Conservation (phyloP, 2,113 vertebrate genomes). For the Salvelinus sp. region DNA sequence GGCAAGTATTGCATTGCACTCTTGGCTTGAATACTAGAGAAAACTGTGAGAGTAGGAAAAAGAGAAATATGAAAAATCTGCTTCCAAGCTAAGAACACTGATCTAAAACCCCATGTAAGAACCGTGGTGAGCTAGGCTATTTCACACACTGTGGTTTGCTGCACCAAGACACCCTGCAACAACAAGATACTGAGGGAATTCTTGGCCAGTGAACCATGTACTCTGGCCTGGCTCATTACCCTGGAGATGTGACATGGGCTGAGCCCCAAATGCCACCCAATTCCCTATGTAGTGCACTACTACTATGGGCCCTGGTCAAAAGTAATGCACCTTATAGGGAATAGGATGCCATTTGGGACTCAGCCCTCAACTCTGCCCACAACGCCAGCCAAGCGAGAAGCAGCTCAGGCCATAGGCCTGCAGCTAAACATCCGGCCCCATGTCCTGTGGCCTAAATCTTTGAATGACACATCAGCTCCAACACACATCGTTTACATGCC, state of each 20-base stretch:
- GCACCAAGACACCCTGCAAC: constrained; percentile 7
- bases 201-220: constrained; percentile 44
- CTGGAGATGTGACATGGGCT: constrained; percentile 44
- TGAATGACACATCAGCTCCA: constrained; percentile 47
- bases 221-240: constrained; percentile 49
- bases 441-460: constrained; percentile 30
- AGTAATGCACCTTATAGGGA: no score
- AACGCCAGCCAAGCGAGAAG: constrained; percentile 43
- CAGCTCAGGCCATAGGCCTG: constrained; percentile 42
- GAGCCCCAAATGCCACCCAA: no score
- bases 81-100: constrained; percentile 1
- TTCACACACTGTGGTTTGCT: constrained; percentile 29
- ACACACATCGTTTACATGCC: constrained; percentile 37
- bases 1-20: not conserved
- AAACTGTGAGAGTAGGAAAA: not conserved
- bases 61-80: not conserved
- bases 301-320: no score
- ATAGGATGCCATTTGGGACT: no score
- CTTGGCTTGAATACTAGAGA: not conserved
- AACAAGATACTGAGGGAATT: constrained; percentile 43
- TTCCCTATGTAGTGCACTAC: no score
- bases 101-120: not conserved
- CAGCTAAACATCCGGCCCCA: constrained; percentile 47
- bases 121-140: not conserved
- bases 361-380: constrained; percentile 37